A percentile compares a stretch with the other conserved stretches of the same genome.
Conservation (phyloP, 2,113 vertebrate species). For the Columba livia region DNA sequence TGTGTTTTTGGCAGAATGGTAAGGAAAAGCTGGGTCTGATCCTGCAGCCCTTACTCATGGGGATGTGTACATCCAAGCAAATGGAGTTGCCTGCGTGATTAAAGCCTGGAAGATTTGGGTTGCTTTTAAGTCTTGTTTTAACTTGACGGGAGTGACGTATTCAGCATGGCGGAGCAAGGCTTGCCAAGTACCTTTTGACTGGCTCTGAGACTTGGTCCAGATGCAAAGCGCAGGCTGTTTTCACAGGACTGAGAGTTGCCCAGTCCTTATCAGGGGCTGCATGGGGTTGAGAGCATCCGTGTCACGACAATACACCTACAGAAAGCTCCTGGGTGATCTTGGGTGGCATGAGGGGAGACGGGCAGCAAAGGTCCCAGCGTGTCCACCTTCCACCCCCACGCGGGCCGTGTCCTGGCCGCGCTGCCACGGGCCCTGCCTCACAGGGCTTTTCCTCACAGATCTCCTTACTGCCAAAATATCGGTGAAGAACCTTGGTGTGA, state of each 20-base stretch:
- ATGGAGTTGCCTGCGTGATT: not conserved
- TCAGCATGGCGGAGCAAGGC: not conserved
- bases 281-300: accelerated
- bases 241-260: not conserved
- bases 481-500: not conserved
- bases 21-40: not conserved
- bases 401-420: not conserved
- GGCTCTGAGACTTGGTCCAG: not conserved
- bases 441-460: slow-evolving; percentile 16
- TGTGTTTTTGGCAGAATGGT: not conserved
- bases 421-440: not conserved
- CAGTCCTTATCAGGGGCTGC: not conserved
- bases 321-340: not conserved
- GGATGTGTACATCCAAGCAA: not conserved
- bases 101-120: not conserved
- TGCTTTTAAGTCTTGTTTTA: slow-evolving; percentile 34
- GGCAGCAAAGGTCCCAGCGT: not conserved
- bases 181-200: not conserved
- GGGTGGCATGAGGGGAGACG: not conserved
- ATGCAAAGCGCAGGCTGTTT: not conserved
- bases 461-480: not conserved
- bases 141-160: not conserved
- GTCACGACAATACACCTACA: accelerated
- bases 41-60: slow-evolving; percentile 28
- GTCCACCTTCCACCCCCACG: not conserved